phyloP scores from a whole-genome alignment of 2,888 invertebrate species.

The Phragmatobia fuliginosa region DNA sequence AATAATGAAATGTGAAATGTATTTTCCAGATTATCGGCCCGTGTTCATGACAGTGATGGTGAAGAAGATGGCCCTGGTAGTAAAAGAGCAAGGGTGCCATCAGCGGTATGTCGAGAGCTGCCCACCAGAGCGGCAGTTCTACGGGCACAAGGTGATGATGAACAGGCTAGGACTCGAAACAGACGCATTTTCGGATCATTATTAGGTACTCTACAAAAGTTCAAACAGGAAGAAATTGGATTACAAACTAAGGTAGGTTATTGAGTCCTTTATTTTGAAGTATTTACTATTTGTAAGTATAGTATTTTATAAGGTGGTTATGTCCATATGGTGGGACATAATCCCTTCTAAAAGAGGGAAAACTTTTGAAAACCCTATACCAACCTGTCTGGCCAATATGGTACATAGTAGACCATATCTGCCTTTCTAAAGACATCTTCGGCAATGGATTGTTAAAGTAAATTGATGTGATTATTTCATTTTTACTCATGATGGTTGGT shows the following conservation, averaged over 20 bases:
- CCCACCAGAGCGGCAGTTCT: constrained; percentile 89
- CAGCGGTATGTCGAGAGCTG: constrained; percentile 94
- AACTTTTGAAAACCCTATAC: no score
- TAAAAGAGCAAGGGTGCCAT: constrained; percentile 80
- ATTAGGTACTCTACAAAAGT: constrained; percentile 97
- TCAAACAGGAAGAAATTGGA: constrained; percentile 97
- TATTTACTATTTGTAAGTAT: neutral
- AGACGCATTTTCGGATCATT: constrained; percentile 98
- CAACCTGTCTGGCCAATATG: no score
- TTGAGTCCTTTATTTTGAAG: no score
- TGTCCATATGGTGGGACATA: no score
- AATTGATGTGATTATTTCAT: no score
- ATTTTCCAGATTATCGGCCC: constrained; percentile 72
- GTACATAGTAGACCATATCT: no score
- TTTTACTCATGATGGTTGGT: neutral
- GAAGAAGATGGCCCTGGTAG: constrained; percentile 75
- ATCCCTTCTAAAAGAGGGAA: no score
- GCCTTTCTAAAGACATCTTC: no score
- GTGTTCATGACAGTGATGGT: constrained; percentile 81
- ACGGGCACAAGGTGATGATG: constrained; percentile 94
- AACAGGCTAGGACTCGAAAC: constrained; percentile 93
- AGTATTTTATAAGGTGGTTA: no score
- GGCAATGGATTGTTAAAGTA: no score
- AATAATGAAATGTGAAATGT: neutral
- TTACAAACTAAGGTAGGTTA: constrained; percentile 90